Percentiles rank a stretch among this genome's conserved stretches.
phyloP scores from a whole-genome alignment of 2,113 vertebrate species.

The Psittacus erithacus region DNA sequence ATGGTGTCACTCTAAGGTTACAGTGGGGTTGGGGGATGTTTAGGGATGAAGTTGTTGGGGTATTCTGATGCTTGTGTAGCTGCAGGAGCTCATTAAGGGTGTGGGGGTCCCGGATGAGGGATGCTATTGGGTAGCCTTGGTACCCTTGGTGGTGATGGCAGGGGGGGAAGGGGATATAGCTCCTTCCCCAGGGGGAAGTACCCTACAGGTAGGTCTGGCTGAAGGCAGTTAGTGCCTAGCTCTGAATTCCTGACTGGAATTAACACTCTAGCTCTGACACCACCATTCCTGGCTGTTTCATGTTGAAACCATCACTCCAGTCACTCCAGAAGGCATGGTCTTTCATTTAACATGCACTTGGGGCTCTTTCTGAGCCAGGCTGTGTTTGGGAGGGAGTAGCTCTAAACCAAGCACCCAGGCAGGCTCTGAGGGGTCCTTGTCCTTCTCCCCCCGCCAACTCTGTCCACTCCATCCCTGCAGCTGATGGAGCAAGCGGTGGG shows the following conservation, averaged over 20 bases:
- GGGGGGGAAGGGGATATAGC: neutral
- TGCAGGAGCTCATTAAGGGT: conserved; percentile 29
- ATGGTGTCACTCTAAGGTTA: neutral
- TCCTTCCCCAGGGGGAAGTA: neutral
- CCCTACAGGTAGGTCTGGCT: neutral
- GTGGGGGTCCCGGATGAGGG: neutral
- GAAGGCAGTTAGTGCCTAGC: neutral
- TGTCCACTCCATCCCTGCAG: neutral
- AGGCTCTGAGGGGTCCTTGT: neutral
- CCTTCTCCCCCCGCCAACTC: neutral
- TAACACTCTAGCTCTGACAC: neutral
- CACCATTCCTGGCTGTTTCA: conserved; percentile 5
- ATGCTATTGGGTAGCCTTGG: too few relatives aligned
- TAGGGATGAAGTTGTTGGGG: neutral
- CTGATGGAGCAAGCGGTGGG: neutral
- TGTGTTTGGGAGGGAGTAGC: neutral
- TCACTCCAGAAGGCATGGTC: neutral
- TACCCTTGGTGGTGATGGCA: neutral
- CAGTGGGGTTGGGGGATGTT: neutral
- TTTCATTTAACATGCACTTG: neutral
- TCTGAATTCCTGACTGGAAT: conserved; percentile 49
- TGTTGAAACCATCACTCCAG: neutral
- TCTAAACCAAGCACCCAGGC: neutral
- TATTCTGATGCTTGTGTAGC: conserved; percentile 8
- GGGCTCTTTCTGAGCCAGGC: neutral